Evolutionary conservation across 1,140 invertebrate species (phyloP).

Genomic region (Cheumatopsyche charites): DNA sequence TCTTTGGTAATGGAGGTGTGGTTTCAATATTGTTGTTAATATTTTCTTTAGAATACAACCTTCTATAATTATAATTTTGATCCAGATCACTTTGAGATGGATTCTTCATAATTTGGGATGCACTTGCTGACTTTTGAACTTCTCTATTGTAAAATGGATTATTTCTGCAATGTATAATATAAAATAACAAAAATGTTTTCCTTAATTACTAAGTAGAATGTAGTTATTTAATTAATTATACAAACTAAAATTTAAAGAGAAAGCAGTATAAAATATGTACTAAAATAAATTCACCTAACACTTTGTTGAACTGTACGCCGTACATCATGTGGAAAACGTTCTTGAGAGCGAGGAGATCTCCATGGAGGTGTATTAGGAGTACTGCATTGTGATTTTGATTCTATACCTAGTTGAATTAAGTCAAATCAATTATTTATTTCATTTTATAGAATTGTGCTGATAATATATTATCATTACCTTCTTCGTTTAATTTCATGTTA

Average conservation of each 20-base stretch:
- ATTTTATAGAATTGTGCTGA: background rate
- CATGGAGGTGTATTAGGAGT: constrained; percentile 43
- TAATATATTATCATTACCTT: constrained; percentile 51
- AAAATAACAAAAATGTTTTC: background rate
- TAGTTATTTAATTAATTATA: too few species aligned
- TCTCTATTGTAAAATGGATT: constrained; percentile 61
- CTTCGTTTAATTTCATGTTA: constrained; percentile 65
- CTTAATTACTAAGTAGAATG: too few species aligned
- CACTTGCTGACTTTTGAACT: constrained; percentile 66
- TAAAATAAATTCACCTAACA: constrained; percentile 27
- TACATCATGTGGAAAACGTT: constrained; percentile 45
- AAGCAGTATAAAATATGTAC: background rate
- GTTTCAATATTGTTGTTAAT: constrained; percentile 50
- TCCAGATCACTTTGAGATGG: constrained; percentile 17
- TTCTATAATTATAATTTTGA: background rate
- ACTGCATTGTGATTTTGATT: constrained; percentile 32
- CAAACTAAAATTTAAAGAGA: background rate
- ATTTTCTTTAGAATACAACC: constrained; percentile 52
- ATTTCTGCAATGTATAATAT: constrained; percentile 51
- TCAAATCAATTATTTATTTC: background rate
- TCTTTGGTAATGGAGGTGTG: constrained; percentile 56
- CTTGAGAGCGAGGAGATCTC: constrained; percentile 46
- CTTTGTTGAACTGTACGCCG: constrained; percentile 32
- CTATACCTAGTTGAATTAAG: constrained; percentile 28
- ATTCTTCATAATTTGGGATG: constrained; percentile 54